These are phyloP conservation scores for Oedothorax gibbosus DNA, from an alignment of 1,140 invertebrate species.

Conservation along the genomic window DNA sequence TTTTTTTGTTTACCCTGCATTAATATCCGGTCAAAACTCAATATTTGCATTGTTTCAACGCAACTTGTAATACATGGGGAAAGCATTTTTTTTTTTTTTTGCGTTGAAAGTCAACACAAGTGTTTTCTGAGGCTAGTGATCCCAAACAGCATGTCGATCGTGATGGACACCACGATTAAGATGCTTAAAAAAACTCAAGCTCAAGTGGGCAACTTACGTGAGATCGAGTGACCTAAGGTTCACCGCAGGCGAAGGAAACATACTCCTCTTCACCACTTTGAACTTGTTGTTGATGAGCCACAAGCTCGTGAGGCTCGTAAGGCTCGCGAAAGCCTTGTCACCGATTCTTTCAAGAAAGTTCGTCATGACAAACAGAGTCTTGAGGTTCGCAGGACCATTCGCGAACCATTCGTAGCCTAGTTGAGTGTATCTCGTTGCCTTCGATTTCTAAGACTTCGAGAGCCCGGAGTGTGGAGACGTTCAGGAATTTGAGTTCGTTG, in stretches of 20 bases:
- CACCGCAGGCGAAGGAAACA: constrained; percentile 36
- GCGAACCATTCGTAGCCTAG: constrained; percentile 39
- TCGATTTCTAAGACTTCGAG: constrained; percentile 46
- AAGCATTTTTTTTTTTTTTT: too few relatives aligned
- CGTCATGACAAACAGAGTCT: constrained; percentile 45
- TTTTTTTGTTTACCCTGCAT: too few relatives aligned
- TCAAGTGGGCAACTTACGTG: constrained; percentile 6
- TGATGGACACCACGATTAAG: too few relatives aligned
- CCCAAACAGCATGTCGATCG: too few relatives aligned
- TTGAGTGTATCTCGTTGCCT: constrained; percentile 21
- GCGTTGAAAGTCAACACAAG: too few relatives aligned
- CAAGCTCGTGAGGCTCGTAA: constrained; percentile 18
- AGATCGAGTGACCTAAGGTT: constrained; percentile 24
- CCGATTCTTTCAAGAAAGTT: constrained; percentile 39
- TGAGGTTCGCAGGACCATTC: constrained; percentile 22
- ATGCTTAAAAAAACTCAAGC: too few relatives aligned
- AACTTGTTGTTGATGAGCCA: constrained; percentile 44
- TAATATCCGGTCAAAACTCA: too few relatives aligned
- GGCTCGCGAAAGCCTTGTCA: constrained; percentile 17
- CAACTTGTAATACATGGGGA: too few relatives aligned
- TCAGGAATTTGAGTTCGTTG: constrained; percentile 27
- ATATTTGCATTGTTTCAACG: too few relatives aligned
- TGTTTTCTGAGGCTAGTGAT: too few relatives aligned
- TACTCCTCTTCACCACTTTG: constrained; percentile 34
- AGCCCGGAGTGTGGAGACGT: constrained; percentile 7